Conservation (phyloP, 2,797 vertebrate species). For the Choloepus didactylus region DNA sequence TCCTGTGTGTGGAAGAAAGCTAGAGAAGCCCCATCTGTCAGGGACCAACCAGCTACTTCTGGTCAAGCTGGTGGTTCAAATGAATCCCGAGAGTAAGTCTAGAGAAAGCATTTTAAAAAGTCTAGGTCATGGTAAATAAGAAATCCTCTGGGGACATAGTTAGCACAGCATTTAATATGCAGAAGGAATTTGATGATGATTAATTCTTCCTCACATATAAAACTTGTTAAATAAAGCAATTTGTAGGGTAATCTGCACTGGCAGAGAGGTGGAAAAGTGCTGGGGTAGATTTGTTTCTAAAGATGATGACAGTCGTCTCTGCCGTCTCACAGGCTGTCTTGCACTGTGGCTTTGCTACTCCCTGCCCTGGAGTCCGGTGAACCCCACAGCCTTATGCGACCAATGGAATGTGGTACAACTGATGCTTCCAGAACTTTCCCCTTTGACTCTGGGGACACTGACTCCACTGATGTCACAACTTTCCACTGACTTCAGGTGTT, state of each 20-base stretch:
- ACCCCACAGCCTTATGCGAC: background rate
- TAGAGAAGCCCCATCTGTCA: background rate
- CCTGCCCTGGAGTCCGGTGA: background rate
- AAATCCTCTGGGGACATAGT: background rate
- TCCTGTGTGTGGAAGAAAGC: fast-evolving
- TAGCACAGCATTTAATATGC: fast-evolving
- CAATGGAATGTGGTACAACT: background rate
- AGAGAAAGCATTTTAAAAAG: background rate
- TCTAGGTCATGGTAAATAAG: background rate
- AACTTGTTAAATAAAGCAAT: background rate
- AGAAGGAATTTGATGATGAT: fast-evolving
- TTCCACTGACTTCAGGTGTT: background rate
- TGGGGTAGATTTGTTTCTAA: background rate
- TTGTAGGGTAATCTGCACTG: fast-evolving
- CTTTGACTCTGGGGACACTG: background rate
- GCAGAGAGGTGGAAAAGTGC: background rate
- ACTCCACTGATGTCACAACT: fast-evolving
- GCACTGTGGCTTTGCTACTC: fast-evolving
- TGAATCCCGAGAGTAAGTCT: background rate
- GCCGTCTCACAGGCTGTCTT: fast-evolving
- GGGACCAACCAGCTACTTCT: background rate
- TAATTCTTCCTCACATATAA: background rate
- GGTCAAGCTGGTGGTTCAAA: background rate
- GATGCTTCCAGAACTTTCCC: background rate
- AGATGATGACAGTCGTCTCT: fast-evolving